A percentile compares a stretch with the other conserved stretches of the same genome.
Evolutionary conservation across 2,888 invertebrate species (phyloP).

Genomic region (Lepeophtheirus nordmannii): DNA sequence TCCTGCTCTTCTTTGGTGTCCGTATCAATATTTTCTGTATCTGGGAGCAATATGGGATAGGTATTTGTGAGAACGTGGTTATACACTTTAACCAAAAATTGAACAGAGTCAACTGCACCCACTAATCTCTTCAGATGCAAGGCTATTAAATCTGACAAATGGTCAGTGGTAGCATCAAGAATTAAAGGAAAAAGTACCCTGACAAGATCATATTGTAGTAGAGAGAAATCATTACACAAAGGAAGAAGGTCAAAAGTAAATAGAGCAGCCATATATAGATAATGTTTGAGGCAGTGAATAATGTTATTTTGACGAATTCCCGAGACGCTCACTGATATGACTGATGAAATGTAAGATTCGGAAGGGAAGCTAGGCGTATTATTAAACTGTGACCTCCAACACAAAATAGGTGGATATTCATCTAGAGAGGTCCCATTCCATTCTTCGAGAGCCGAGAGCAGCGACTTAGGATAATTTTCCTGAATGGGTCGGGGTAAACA

Average conservation of each 20-base stretch:
- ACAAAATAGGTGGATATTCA: constrained; percentile 37
- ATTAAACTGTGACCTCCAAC: no score
- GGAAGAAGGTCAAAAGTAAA: no score
- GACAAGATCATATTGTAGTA: constrained; percentile 46
- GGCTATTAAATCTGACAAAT: constrained; percentile 45
- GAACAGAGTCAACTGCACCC: constrained; percentile 48
- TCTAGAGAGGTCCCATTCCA: constrained; percentile 44
- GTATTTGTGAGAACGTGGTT: constrained; percentile 49
- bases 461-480: constrained; percentile 43
- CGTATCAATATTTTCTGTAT: constrained; percentile 38
- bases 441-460: constrained; percentile 45
- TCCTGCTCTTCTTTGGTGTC: constrained; percentile 38
- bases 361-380: no score
- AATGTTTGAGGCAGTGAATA: not conserved
- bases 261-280: not conserved
- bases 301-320: not conserved
- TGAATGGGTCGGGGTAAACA: constrained; percentile 35
- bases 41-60: constrained; percentile 30
- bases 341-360: not conserved
- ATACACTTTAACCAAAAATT: constrained; percentile 48
- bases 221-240: no score
- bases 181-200: constrained; percentile 58
- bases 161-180: constrained; percentile 58
- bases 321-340: constrained; percentile 26
- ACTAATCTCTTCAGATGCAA: constrained; percentile 44